phyloP scores from a whole-genome alignment of 2,113 vertebrate genomes.

The Sporophila hypoxantha region DNA sequence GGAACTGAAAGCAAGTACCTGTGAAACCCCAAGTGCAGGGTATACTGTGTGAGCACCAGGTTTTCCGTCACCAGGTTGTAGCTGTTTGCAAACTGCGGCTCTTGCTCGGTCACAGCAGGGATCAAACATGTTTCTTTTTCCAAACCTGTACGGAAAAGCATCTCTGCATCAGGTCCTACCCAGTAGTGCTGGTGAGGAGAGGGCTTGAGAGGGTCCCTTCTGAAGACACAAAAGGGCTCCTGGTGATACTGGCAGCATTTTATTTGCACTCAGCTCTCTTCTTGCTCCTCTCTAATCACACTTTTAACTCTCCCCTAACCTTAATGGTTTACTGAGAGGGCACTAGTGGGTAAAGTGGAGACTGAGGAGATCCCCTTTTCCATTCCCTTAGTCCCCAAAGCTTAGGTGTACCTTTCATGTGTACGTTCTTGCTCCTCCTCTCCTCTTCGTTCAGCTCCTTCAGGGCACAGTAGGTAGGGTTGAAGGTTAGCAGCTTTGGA shows the following conservation, averaged over 20 bases:
- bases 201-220: not conserved
- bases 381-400: too few species aligned
- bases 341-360: not conserved
- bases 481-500: conserved; percentile 88
- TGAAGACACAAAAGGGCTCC: not conserved
- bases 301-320: not conserved
- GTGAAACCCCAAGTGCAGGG: conserved; percentile 91
- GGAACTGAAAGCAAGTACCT: conserved; percentile 66
- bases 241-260: accelerated
- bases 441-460: conserved; percentile 94
- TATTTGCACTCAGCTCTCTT: not conserved
- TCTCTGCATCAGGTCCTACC: not conserved
- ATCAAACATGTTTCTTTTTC: conserved; percentile 96
- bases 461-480: conserved; percentile 91
- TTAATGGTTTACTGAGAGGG: not conserved
- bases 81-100: conserved; percentile 77
- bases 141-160: conserved; percentile 74
- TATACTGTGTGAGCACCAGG: conserved; percentile 89
- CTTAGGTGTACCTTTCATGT: conserved; percentile 77
- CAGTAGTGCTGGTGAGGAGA: not conserved
- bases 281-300: not conserved
- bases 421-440: conserved; percentile 84
- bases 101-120: conserved; percentile 78
- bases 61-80: conserved; percentile 97
- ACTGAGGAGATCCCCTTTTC: not conserved